Evolutionary conservation across 2,888 invertebrate species (phyloP), one percentile per base, ranked within the genome.

Genomic region (Vesta saturnalis): DNA sequence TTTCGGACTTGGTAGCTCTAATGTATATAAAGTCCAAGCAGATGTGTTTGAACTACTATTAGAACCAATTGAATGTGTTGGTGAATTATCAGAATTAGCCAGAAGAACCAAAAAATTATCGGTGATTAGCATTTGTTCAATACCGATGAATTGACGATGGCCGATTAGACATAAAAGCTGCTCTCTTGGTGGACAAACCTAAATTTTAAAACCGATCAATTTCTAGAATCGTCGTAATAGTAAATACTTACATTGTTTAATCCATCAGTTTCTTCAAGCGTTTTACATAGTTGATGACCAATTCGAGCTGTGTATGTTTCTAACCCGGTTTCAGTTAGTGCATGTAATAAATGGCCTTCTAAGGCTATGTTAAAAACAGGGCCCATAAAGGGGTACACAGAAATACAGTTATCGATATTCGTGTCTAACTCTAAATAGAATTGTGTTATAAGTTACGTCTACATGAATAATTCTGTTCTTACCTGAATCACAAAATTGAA

Each of bases 221-320:
- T n/a, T n/a, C n/a, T n/a, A n/a, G n/a, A n/a, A n/a, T n/a, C n/a
- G 55, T 39, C 16, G 6, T 21, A 14, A 56, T 30, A 30, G 16
- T 12, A 19, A n/a, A 10, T 43, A 78, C 78, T 78, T 77, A 83
- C 83, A 68, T 84, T 83, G 72, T 83, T 85, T 2, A 83, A 76
- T 63, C 84, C 80, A 74, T 87, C 85, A 10, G 85, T 77, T n/a
- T 82, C 79, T 60, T 85, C 85, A 1, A 85, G 78, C 49, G 83
- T 84, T 71, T 86, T 85, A 60, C 89, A 87, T 1, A 90, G 79
- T 70, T 89, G 86, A 76, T 91, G 89, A 0, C 90, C 89, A 60
- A 90, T 86, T 54, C 91, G 84, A 18, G 89, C 85, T 0, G 93
- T 93, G 77, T 93, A 94, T 0, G 92, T 90, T 82, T 94, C 93